Evolutionary conservation across 2,797 vertebrate genomes (phyloP).

Genomic region (Chelmon rostratus): DNA sequence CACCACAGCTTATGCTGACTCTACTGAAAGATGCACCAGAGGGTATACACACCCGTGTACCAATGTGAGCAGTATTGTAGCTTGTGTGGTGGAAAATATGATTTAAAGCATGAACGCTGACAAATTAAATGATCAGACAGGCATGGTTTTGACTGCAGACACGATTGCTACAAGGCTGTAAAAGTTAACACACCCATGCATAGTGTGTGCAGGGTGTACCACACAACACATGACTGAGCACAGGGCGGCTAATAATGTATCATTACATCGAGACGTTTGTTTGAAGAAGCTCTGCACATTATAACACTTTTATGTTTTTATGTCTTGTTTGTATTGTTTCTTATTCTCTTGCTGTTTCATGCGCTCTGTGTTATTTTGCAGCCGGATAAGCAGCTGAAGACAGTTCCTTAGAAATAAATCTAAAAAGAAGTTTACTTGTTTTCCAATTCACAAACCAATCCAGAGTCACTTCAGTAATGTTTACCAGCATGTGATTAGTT

Average conservation of each 20-base stretch:
- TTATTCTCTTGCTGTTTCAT: neutral
- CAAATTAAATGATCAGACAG: neutral
- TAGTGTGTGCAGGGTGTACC: neutral
- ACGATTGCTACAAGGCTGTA: neutral
- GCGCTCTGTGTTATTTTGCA: neutral
- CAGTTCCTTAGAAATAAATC: conserved; percentile 1
- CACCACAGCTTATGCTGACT: neutral
- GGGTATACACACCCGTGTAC: neutral
- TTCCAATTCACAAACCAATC: neutral
- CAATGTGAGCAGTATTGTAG: neutral
- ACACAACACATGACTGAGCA: neutral
- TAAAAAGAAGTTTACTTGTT: conserved; percentile 1
- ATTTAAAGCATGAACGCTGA: neutral
- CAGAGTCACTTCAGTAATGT: neutral
- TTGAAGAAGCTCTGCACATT: neutral
- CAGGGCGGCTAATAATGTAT: neutral
- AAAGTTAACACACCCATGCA: neutral
- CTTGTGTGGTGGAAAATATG: neutral
- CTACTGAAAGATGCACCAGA: neutral
- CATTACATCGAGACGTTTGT: neutral
- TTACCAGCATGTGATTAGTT: neutral
- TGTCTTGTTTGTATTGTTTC: neutral
- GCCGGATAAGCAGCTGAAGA: neutral
- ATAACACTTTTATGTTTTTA: neutral
- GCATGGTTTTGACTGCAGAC: neutral